phyloP scores from a whole-genome alignment of 2,888 invertebrate species.

The Exephanes ischioxanthus region DNA sequence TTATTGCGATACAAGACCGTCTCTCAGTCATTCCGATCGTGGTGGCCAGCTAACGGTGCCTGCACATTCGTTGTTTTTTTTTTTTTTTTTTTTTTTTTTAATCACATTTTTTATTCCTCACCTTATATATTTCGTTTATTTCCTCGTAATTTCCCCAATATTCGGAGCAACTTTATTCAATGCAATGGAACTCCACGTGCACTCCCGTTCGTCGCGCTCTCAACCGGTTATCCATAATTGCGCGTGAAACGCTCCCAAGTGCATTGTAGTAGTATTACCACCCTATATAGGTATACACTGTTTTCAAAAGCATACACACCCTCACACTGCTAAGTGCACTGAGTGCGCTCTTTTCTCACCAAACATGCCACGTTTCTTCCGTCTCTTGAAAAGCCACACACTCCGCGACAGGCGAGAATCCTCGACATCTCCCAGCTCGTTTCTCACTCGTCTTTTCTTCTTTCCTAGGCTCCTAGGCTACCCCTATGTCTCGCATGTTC shows the following conservation, averaged over 20 bases:
- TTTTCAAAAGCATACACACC: neutral
- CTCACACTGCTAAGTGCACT: conserved; percentile 36
- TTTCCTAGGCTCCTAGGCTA: neutral
- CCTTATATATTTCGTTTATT: neutral
- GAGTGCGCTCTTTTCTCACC: conserved; percentile 60
- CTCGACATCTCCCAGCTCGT: conserved; percentile 47
- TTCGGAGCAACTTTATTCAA: conserved; percentile 15
- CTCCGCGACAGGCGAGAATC: conserved; percentile 39
- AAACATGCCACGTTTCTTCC: conserved; percentile 44
- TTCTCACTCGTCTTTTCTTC: conserved; percentile 25
- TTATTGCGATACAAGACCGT: conserved; percentile 81
- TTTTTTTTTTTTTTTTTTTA: conserved; percentile 36
- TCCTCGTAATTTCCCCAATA: conserved; percentile 32
- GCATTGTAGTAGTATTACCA: conserved; percentile 31
- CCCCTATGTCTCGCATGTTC: neutral
- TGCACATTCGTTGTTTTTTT: no score
- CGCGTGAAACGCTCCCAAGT: conserved; percentile 54
- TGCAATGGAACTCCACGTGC: conserved; percentile 41
- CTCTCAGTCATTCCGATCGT: conserved; percentile 44
- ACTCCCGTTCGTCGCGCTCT: conserved; percentile 31
- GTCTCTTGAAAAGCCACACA: conserved; percentile 44
- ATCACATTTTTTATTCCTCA: conserved; percentile 11
- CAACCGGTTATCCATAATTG: conserved; percentile 62
- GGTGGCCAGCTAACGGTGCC: conserved; percentile 45
- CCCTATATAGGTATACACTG: conserved; percentile 34